Base-by-base conservation (phyloP, 1,140 invertebrate genomes). In the Orchestia grillus region DNA sequence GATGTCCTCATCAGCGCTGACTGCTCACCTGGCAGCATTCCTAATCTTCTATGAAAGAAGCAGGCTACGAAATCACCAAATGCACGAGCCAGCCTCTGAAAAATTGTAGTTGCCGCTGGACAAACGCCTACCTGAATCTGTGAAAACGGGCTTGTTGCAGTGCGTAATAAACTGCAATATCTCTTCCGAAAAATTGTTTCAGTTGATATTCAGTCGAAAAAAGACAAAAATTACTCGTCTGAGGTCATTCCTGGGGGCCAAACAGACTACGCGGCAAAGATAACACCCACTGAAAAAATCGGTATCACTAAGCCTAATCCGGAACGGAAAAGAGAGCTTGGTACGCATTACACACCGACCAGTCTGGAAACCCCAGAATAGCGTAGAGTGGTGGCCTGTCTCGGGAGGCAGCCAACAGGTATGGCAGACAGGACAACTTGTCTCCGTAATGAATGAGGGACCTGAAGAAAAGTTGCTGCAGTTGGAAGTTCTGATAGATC, bases 401-500 rank as follows among this genome's bases (percentile, higher is more conserved):
- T 77, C 62, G 36, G 15, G 62, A 77, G 88, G 88, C 88, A 3
- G 88, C 41, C 88, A 90, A 23, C 92, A 94, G 92, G 92, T 94
- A 45, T 40, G 92, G 92, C 36, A 47, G 92, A 23, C 92, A 94
- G 92, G 92, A 47, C 92, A 94, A 94, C 92, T 94, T 94, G 92
- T 94, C 92, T 94, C 92, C 44, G 92, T 94, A 94, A 94, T 94
- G 92, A 94, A 94, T 94, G 92, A 94, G 92, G 92, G 43, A 94
- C 92, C 43, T n/a, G 92, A 94, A 94, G 92, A 94, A 94, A 94
- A 94, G 92, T 94, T 94, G 92, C 44, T n/a, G 43, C 92, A 94
- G 92, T 94, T 94, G 44, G 92, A 94, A 94, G 92, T 94, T 94
- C 92, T 94, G 92, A 94, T 94, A 94, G 92, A 94, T 94, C 92